Evolutionary conservation across 2,113 vertebrate species (phyloP), one percentile per base, ranked within the genome.

Genomic region (Empidonax alnorum): DNA sequence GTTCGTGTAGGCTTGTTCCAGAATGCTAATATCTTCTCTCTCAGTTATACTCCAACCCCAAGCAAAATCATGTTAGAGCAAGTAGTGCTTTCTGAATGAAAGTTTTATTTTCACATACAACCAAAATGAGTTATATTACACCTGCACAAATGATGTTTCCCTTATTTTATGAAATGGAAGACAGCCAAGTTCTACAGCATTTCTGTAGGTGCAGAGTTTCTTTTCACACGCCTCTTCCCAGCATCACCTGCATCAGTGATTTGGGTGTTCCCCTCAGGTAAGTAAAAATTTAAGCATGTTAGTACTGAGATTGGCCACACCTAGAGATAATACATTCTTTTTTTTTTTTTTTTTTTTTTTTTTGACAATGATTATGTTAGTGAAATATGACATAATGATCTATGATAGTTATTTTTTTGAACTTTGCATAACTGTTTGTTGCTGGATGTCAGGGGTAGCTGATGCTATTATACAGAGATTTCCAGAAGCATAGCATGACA

Each of bases 41-140:
- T 88, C 59, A 80, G 46, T 49, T 87, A 75, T 33, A 53, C 53
- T 78, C 47, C 65, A 87, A 94, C 82, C 53, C 27, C 55, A 92
- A 95, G 91, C 67, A 87, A 97, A 96, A 95, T 92, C 96, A 94
- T 96, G 96, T 96, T 92, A 73, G 68, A 95, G 87, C 96, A 97
- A 89, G 96, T 68, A 90, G 85, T 52, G 35, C 7, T 74, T 91
- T 90, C 56, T 86, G 94, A 96, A 95, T 76, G 78, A 66, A 90
- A 91, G 74, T 90, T 94, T 96, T 96, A 94, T 94, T 96, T 96
- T 96, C 93, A 92, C 78, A 95, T 77, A 88, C 56, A 93, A 79
- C 24, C 37, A 84, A 94, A 97, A 96, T 93, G 75, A 94, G 61
- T 94, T 92, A 91, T 93, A 89, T 80, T 97, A 90, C 96, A 97